Percentiles rank a stretch among this genome's conserved stretches.
Evolutionary conservation across 2,797 vertebrate species (phyloP).

Genomic region (Crocidura indochinensis): DNA sequence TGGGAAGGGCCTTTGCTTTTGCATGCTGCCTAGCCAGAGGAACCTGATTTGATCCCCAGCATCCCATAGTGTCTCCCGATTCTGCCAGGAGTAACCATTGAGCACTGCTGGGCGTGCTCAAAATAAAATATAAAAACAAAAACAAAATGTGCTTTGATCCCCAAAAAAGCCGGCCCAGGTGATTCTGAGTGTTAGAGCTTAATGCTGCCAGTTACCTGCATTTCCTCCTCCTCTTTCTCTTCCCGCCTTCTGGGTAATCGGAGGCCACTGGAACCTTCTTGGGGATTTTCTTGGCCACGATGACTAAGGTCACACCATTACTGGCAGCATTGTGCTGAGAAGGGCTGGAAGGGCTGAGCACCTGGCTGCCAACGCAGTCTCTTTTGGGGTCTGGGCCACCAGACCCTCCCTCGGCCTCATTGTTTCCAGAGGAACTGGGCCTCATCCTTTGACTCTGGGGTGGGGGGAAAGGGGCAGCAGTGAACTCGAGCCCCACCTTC

Average conservation of each 20-base stretch:
- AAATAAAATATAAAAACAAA: too few species aligned
- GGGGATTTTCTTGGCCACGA: constrained; percentile 69
- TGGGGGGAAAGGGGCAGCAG: not conserved
- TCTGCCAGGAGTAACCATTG: too few species aligned
- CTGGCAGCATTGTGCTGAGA: constrained; percentile 51
- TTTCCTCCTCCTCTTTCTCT: constrained; percentile 84
- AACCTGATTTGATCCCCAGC: too few species aligned
- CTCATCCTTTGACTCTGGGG: constrained; percentile 81
- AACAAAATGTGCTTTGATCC: not conserved
- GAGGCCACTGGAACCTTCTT: constrained; percentile 54
- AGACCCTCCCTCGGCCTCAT: constrained; percentile 82
- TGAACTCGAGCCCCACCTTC: not conserved
- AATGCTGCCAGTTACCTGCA: constrained; percentile 77
- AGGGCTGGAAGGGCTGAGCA: not conserved
- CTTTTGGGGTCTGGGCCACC: constrained; percentile 82
- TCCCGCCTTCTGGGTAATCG: constrained; percentile 69
- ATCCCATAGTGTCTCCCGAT: too few species aligned
- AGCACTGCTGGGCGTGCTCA: not conserved
- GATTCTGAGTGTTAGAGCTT: not conserved
- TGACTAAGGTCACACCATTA: constrained; percentile 20
- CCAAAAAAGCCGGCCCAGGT: not conserved
- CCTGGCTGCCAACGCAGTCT: constrained; percentile 48
- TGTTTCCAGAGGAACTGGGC: constrained; percentile 67
- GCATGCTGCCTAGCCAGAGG: too few species aligned
- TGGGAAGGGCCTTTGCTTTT: too few species aligned